phyloP scores from a whole-genome alignment of 2,888 invertebrate genomes.

The Andricus quercusramuli region DNA sequence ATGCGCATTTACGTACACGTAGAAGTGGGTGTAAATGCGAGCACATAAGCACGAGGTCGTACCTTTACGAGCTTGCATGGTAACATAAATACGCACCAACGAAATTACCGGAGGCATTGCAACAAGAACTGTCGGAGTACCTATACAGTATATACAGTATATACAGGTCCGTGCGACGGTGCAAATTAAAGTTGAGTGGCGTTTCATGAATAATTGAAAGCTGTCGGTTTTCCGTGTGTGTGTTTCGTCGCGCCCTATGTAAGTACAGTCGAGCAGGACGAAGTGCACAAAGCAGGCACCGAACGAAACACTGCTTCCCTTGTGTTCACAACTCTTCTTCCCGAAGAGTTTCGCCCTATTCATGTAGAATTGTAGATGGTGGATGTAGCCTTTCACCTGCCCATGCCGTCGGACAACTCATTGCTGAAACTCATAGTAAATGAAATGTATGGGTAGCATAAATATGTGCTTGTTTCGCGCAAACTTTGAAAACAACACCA shows the following conservation, averaged over 20 bases:
- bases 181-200: conserved; percentile 66
- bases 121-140: conserved; percentile 31
- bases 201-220: conserved; percentile 67
- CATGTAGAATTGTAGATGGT: neutral
- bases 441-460: conserved; percentile 16
- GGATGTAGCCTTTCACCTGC: conserved; percentile 33
- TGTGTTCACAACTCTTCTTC: conserved; percentile 29
- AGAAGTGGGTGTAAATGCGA: conserved; percentile 40
- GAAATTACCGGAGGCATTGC: conserved; percentile 39
- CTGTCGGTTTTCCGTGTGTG: conserved; percentile 42
- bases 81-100: conserved; percentile 38
- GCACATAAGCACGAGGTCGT: conserved; percentile 2
- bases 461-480: neutral
- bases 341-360: conserved; percentile 32
- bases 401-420: neutral
- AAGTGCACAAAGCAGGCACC: conserved; percentile 23
- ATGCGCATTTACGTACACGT: conserved; percentile 11
- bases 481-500: neutral
- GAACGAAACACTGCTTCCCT: conserved; percentile 37
- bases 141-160: neutral
- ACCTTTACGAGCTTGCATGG: conserved; percentile 21
- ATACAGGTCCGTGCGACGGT: conserved; percentile 36
- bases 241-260: conserved; percentile 33
- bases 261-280: conserved; percentile 34
- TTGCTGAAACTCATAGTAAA: conserved; percentile 1